Evolutionary conservation across 1,140 invertebrate genomes (phyloP), one percentile per base, ranked within the genome.

Genomic region (Druon quercuslanigerum): DNA sequence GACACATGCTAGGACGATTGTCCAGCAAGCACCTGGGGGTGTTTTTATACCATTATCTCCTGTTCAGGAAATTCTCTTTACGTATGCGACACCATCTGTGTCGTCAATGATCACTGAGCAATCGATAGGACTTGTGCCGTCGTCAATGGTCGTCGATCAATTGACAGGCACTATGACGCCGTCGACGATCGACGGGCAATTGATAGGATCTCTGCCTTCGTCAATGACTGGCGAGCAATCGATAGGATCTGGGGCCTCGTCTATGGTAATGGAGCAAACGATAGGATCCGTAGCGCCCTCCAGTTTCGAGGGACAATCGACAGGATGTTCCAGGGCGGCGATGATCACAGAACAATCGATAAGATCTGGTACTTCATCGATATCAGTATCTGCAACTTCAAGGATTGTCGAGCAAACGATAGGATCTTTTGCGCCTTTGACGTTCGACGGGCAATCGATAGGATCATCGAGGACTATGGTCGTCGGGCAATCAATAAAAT

Each of bases 1-100:
- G 0, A 81, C 87, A 25, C 1, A 25, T 8, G 9, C 60, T 16
- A 40, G 25, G 7, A 80, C 89, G 16, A 82, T 85, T 51, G 77
- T 85, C 51, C 84, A 86, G 72, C 88, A 90, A 52, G 84, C 84
- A 20, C 80, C 90, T 13, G 84, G 87, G 25, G 88, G 87, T 71
- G 88, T 91, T 11, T 91, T 91, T 76, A 91, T 92, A 56, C 90
- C 87, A 9, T 75, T 88, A 7, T 89, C 88, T 3, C 90, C 88
- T 50, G 89, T 89, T 20, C 91, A 89, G 50, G 90, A 89, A 82
- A 91, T 90, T 72, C 81, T 90, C 2, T 88, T 90, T 81, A 89
- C 90, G n/a, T 91, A 92, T 60, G 90, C 85, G 25, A 72, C 88
- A 71, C 87, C 91, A 9, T 83, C 86, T 72, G 88, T 91, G 60